Evolutionary conservation across 2,797 vertebrate species (phyloP).

Genomic region (Galagoides demidoff): DNA sequence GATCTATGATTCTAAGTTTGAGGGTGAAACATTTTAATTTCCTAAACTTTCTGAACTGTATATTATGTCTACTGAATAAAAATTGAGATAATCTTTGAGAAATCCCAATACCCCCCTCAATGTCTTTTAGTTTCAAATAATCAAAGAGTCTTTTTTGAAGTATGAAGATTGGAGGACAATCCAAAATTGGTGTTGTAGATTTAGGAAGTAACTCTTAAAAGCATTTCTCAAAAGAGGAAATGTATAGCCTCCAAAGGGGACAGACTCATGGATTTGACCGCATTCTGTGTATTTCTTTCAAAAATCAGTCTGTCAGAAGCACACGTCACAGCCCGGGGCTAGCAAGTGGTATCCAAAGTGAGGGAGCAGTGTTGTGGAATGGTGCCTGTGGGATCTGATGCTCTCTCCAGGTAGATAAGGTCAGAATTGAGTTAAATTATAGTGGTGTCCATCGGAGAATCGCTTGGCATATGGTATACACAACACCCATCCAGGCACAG

Average conservation of each 20-base stretch:
- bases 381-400: background rate
- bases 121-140: constrained; percentile 22
- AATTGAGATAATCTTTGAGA: constrained; percentile 38
- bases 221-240: constrained; percentile 13
- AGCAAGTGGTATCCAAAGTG: background rate
- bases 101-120: background rate
- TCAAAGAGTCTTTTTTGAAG: background rate
- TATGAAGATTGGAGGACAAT: background rate
- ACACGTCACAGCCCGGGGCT: background rate
- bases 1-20: background rate
- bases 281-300: constrained; percentile 11
- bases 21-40: constrained; percentile 38
- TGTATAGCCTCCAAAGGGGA: background rate
- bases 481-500: background rate
- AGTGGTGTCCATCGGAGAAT: background rate
- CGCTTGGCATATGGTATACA: background rate
- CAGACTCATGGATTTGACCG: background rate
- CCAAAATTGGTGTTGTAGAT: constrained; percentile 39
- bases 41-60: background rate
- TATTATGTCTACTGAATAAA: background rate
- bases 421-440: background rate
- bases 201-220: constrained; percentile 47
- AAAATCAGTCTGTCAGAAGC: background rate
- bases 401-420: background rate
- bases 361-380: background rate